phyloP scores from a whole-genome alignment of 2,797 vertebrate genomes.

The Sylvilagus floridanus region DNA sequence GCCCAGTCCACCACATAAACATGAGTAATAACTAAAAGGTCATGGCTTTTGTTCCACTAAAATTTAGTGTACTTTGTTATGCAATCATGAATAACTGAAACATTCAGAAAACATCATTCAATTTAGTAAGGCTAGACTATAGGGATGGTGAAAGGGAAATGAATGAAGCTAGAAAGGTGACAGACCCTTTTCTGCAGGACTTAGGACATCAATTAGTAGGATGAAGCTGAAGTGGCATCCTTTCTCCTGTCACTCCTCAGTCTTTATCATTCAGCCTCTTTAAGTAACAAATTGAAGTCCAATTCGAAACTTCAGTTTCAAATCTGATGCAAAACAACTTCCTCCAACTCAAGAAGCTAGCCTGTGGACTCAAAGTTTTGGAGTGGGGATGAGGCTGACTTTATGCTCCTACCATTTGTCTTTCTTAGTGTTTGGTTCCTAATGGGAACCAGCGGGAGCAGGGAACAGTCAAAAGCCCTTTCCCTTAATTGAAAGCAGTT shows the following conservation, averaged over 20 bases:
- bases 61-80: not conserved
- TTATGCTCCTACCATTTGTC: not conserved
- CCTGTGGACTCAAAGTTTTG: not conserved
- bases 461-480: not conserved
- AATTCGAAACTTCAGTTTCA: not conserved
- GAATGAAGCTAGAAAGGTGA: not conserved
- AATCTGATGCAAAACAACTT: not conserved
- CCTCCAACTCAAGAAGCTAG: not conserved
- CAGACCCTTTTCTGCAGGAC: not conserved
- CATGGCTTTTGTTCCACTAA: not conserved
- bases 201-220: rapidly evolving
- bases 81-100: not conserved
- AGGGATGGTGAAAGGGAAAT: not conserved
- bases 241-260: not conserved
- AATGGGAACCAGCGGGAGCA: not conserved
- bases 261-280: not conserved
- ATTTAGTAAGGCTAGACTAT: not conserved
- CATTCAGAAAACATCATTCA: not conserved
- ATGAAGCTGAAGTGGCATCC: not conserved
- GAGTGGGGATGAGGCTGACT: rapidly evolving
- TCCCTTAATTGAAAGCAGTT: not conserved
- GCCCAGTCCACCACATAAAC: not conserved
- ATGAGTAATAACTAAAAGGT: not conserved
- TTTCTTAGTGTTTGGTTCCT: not conserved
- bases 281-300: not conserved